A percentile compares a stretch with the other conserved stretches of the same genome.
phyloP scores from a whole-genome alignment of 2,113 vertebrate genomes.

The Macaca fascicularis region T2T-MFA8v1.1 NC_088377.1:110695001-110695500 shows the following conservation, averaged over 20 bases:
- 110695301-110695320: constrained; percentile 86
- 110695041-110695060: background rate
- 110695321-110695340: constrained; percentile 83
- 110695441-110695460: constrained; percentile 79
- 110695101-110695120: background rate
- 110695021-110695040: constrained; percentile 32
- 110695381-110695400: constrained; percentile 85
- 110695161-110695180: background rate
- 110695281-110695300: constrained; percentile 88
- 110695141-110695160: constrained; percentile 53
- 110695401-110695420: constrained; percentile 80
- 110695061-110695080: constrained; percentile 49
- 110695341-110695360: constrained; percentile 88
- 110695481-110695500: constrained; percentile 68
- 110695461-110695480: constrained; percentile 81
- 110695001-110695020: constrained; percentile 63
- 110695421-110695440: constrained; percentile 73
- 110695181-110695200: constrained; percentile 68
- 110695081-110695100: constrained; percentile 30
- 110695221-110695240: constrained; percentile 73
- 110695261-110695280: constrained; percentile 84
- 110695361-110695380: constrained; percentile 90
- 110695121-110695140: background rate
- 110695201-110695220: constrained; percentile 85
- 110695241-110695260: constrained; percentile 77